Percentiles rank a stretch among this genome's conserved stretches.
Evolutionary conservation across 2,113 vertebrate genomes (phyloP).

Genomic region (Peromyscus leucopus): DNA sequence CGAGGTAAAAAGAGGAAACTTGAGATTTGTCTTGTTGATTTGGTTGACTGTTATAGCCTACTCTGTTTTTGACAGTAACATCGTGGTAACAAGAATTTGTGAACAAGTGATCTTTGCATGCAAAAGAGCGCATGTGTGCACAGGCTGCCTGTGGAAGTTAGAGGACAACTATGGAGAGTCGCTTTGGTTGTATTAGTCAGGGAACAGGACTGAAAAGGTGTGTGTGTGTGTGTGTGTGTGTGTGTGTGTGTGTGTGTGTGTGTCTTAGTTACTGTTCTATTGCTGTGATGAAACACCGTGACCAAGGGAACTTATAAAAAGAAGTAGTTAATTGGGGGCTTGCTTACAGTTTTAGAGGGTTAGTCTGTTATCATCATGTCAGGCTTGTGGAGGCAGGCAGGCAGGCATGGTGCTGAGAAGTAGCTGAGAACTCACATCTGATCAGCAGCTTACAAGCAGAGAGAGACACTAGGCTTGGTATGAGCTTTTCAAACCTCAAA

Average conservation of each 20-base stretch:
- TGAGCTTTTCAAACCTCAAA: neutral
- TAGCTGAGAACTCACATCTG: neutral
- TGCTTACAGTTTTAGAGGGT: neutral
- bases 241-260: too few species aligned
- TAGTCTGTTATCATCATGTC: neutral
- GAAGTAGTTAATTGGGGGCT: neutral
- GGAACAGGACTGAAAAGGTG: neutral
- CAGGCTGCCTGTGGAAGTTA: neutral
- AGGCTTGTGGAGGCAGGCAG: neutral
- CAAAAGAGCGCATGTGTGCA: too few species aligned
- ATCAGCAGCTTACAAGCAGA: neutral
- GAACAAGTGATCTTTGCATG: neutral
- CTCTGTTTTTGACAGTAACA: neutral
- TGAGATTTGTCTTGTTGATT: neutral
- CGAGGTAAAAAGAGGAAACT: neutral
- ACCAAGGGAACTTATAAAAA: neutral
- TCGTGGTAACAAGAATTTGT: neutral
- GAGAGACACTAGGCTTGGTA: neutral
- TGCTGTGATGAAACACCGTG: neutral
- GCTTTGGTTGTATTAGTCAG: neutral
- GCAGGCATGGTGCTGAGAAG: neutral
- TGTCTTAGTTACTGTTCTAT: neutral
- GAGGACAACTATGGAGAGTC: neutral
- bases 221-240: neutral
- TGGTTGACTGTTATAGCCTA: neutral